These are phyloP conservation scores for Acleris literana DNA, from an alignment of 2,888 invertebrate genomes.

Conservation along the genomic window DNA sequence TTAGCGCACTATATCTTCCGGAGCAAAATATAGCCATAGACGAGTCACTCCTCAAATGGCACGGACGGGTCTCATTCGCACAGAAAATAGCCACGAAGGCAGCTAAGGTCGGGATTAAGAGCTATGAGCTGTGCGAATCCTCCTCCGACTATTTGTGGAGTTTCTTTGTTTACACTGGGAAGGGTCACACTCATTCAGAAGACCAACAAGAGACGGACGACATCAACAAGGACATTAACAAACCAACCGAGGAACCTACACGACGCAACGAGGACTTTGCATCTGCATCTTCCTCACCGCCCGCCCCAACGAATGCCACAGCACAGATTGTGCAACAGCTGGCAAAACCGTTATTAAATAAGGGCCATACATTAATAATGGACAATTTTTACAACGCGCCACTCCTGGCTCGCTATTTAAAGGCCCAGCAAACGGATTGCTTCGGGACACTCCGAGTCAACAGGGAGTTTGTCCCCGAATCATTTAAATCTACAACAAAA, in stretches of 20 bases:
- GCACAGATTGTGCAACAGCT: conserved; percentile 9
- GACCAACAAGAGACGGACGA: no score
- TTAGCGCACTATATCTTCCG: conserved; percentile 41
- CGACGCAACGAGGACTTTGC: background rate
- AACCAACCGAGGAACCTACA: no score
- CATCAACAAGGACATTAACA: no score
- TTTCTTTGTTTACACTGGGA: no score
- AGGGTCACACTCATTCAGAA: no score
- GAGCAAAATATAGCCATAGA: conserved; percentile 45
- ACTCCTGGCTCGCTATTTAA: background rate
- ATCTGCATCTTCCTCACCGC: conserved; percentile 3
- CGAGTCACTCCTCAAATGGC: conserved; percentile 46
- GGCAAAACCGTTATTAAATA: background rate
- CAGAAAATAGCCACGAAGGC: conserved; percentile 19
- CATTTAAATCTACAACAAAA: no score
- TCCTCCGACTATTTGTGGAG: no score
- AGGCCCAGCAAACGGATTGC: no score
- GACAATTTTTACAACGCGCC: conserved; percentile 9
- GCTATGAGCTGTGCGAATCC: no score
- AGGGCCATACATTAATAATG: conserved; percentile 8
- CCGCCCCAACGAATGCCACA: conserved; percentile 1
- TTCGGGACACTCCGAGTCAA: no score
- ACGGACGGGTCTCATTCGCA: conserved; percentile 41
- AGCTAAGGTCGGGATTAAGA: no score
- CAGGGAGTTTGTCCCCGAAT: no score